Base-by-base conservation (phyloP, 2,888 invertebrate species). In the Lottia gigantea region DNA sequence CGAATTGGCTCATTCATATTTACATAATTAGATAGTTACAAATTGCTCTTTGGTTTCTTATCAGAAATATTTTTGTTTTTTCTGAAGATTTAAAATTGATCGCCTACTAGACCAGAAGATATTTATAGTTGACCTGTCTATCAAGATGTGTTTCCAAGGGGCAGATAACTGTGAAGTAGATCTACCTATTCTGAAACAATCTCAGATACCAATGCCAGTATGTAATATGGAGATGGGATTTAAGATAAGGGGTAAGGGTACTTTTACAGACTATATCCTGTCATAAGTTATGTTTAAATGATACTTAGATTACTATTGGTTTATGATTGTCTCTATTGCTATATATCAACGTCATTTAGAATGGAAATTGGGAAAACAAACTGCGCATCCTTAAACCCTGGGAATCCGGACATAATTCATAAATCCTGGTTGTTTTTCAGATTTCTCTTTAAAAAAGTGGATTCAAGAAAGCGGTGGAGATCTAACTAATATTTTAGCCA, bases 71-170 rank as follows among this genome's bases (percentile, higher is more conserved):
- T 11, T 4, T 23, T 47, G 11, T 40, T 65, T 6, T 64, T 40
- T 15, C 66, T n/a, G n/a, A n/a, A 70, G 70, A 19, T 70, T 62
- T 46, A 65, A 66, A 62, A 67, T 71, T 6, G 66, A 71, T 31
- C 62, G 67, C 12, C 45, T 66, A 2, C 19, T 63, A 12, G 46
- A 62, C 3, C 66, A 71, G 62, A 46, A 71, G 62, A 62, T 71
- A 6, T 71, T 71, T 45, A 63, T 67, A 15, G 66, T 67, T 7
- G 64, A 71, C 40, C 40, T 71, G 3, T 40, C 71, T 1, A 40
- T 67, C 46, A 66, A 63, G 23, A 45, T 71, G 62, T 71, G 71
- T 71, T 62, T 67, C 15, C 47, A 62, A 47, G 63, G 67, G 6
- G 16, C n/a, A 23, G 71, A 46, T 16, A 25, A 15, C 19, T 71